A percentile compares a stretch with the other conserved stretches of the same genome.
Conservation (phyloP, 2,797 vertebrate species). For the Danio tinwini region DNA sequence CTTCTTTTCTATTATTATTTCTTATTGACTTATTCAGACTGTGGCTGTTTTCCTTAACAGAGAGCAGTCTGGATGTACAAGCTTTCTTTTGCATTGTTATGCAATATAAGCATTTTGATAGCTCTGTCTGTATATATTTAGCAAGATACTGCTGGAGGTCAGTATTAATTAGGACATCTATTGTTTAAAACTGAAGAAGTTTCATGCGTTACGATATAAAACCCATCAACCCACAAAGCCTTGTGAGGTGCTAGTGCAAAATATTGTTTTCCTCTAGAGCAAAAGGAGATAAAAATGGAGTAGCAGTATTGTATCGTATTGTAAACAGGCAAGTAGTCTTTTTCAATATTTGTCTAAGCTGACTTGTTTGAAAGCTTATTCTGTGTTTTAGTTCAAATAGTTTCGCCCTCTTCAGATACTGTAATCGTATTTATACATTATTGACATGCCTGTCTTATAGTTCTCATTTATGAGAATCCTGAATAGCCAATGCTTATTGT, state of each 20-base stretch:
- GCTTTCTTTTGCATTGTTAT: slow-evolving; percentile 38
- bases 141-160: background rate
- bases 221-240: background rate
- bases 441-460: background rate
- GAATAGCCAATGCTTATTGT: slow-evolving; percentile 10
- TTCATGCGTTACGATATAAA: background rate
- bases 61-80: slow-evolving; percentile 17
- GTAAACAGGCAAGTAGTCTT: background rate
- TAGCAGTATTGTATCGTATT: slow-evolving; percentile 7
- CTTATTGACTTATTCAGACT: slow-evolving; percentile 34
- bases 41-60: slow-evolving; percentile 28
- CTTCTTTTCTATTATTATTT: slow-evolving; percentile 26
- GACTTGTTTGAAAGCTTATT: background rate
- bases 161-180: background rate
- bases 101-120: slow-evolving; percentile 30
- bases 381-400: background rate
- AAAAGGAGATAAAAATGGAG: background rate
- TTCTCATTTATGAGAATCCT: background rate
- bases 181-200: background rate
- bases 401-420: slow-evolving; percentile 14
- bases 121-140: slow-evolving; percentile 10
- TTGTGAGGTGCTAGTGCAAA: background rate
- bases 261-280: background rate
- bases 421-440: background rate
- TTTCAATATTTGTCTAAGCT: background rate